These are phyloP conservation scores for Apostichopus californicus DNA, from an alignment of 35 echinoderm and acorn worm species.

Conservation along the genomic window DNA sequence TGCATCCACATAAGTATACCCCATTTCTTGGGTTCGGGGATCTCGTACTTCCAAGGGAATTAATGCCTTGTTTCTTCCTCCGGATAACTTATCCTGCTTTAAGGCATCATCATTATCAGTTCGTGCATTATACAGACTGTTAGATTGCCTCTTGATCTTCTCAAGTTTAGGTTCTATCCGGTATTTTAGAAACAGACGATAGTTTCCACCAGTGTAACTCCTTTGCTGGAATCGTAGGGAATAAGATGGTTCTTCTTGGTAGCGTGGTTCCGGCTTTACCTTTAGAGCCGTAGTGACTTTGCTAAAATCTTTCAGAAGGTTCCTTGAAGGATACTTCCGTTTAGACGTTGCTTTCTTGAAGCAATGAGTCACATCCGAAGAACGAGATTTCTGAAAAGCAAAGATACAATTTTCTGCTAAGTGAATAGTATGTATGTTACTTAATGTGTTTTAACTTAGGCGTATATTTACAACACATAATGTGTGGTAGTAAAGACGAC, in stretches of 20 bases:
- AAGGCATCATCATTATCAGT: not conserved
- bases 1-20: not conserved
- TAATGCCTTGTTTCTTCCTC: not conserved
- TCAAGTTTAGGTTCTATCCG: not conserved
- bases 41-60: not conserved
- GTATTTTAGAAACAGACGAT: not conserved
- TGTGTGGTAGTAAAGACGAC: too few species aligned
- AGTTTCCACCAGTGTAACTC: not conserved
- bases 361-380: not conserved
- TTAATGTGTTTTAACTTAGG: too few species aligned
- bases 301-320: conserved; percentile 2
- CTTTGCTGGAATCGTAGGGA: not conserved
- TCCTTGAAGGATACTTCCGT: not conserved
- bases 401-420: not conserved
- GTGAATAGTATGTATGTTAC: too few species aligned
- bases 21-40: not conserved
- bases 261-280: not conserved
- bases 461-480: too few species aligned
- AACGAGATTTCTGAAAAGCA: not conserved
- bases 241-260: too few species aligned
- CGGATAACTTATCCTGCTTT: not conserved
- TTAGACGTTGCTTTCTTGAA: not conserved
- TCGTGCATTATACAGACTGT: not conserved
- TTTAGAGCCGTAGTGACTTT: not conserved
- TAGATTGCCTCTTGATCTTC: not conserved